Evolutionary conservation across 2,113 vertebrate genomes (phyloP).

Genomic region (Chaetura pelagica): DNA sequence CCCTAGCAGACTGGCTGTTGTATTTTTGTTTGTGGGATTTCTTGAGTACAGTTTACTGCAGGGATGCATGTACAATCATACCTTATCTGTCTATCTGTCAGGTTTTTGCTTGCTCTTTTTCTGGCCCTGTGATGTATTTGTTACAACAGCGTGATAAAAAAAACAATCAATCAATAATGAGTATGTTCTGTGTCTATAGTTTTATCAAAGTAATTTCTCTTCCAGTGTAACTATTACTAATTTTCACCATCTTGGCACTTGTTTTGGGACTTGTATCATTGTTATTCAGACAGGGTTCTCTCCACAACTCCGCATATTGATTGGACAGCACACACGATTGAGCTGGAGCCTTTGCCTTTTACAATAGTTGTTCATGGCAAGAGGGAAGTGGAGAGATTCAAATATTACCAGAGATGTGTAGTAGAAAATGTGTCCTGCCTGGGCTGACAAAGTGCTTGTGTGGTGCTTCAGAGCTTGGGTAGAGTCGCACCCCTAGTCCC

Average conservation of each 20-base stretch:
- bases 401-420: neutral
- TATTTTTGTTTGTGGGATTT: neutral
- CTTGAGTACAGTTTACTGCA: neutral
- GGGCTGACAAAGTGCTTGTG: neutral
- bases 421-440: conserved; percentile 7
- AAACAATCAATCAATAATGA: neutral
- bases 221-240: neutral
- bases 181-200: neutral
- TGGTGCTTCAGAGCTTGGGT: neutral
- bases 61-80: neutral
- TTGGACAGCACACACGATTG: rapidly evolving
- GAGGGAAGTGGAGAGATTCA: neutral
- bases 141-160: neutral
- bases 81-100: neutral
- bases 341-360: conserved; percentile 19
- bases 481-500: neutral
- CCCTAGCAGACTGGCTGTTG: neutral
- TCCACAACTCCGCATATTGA: neutral
- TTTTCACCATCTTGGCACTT: neutral
- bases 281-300: neutral
- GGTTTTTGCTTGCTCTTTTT: neutral
- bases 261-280: neutral
- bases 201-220: neutral
- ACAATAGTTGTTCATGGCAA: neutral
- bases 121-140: neutral